phyloP scores from a whole-genome alignment of 2,797 vertebrate species.

The Channa striata region DNA sequence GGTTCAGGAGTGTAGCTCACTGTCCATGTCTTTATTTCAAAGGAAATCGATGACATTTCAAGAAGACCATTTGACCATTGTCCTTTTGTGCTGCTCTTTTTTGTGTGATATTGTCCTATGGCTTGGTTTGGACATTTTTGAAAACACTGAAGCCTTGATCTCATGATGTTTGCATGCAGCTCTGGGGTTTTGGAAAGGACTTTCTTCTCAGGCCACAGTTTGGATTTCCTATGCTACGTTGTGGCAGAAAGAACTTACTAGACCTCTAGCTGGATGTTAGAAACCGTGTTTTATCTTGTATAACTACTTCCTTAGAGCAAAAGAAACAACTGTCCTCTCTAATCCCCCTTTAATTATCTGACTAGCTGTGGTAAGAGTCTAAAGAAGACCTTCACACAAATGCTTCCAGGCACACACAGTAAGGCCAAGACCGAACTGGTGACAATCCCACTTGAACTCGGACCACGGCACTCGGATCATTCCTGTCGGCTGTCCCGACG shows the following conservation, averaged over 20 bases:
- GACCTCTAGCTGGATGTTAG: slow-evolving; percentile 31
- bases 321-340: slow-evolving; percentile 45
- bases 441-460: slow-evolving; percentile 59
- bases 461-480: slow-evolving; percentile 59
- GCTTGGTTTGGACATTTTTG: slow-evolving; percentile 35
- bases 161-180: slow-evolving; percentile 55
- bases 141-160: slow-evolving; percentile 47
- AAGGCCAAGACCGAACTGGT: slow-evolving; percentile 37
- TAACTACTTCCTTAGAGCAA: slow-evolving; percentile 46
- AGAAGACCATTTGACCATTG: slow-evolving; percentile 18
- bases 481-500: slow-evolving; percentile 53
- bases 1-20: slow-evolving; percentile 80
- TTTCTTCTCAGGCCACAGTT: slow-evolving; percentile 59
- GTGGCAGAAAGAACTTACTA: slow-evolving; percentile 48
- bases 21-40: slow-evolving; percentile 18
- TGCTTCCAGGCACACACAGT: slow-evolving; percentile 38
- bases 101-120: slow-evolving; percentile 42
- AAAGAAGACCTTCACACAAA: slow-evolving; percentile 28
- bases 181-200: slow-evolving; percentile 36
- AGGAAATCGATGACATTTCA: slow-evolving; percentile 28
- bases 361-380: slow-evolving; percentile 51
- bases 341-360: slow-evolving; percentile 50
- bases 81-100: slow-evolving; percentile 39
- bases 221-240: slow-evolving; percentile 57
- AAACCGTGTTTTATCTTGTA: slow-evolving; percentile 50